These are phyloP conservation scores for Hylaeus volcanicus DNA, from an alignment of 1,140 invertebrate genomes.

Conservation along the genomic window DNA sequence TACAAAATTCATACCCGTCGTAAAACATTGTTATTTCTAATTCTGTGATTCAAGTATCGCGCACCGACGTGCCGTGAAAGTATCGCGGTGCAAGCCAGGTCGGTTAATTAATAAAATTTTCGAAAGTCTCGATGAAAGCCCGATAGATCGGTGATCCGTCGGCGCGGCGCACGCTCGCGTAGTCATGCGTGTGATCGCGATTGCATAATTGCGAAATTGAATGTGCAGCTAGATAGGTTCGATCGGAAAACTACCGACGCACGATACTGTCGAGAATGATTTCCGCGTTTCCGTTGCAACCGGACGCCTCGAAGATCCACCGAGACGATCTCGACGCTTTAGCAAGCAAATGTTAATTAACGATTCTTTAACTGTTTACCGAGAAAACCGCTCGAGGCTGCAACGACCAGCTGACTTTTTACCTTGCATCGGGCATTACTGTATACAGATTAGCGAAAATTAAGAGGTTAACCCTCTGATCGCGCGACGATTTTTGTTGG, in stretches of 20 bases:
- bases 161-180: neutral
- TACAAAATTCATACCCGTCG: too few relatives aligned
- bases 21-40: too few relatives aligned
- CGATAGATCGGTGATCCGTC: neutral
- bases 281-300: neutral
- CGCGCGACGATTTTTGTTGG: neutral
- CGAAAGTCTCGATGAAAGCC: neutral
- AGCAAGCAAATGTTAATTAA: neutral
- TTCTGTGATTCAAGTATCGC: too few relatives aligned
- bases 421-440: neutral
- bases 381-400: too few relatives aligned
- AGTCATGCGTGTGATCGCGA: neutral
- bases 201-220: conserved; percentile 22
- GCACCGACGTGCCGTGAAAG: too few relatives aligned
- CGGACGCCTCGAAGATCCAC: neutral
- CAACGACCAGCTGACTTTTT: neutral
- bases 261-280: too few relatives aligned
- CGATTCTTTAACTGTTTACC: neutral
- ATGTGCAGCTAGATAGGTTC: conserved; percentile 1
- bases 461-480: too few relatives aligned
- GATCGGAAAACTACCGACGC: conserved; percentile 16
- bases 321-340: neutral
- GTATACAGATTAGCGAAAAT: neutral
- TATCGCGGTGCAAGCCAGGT: too few relatives aligned
- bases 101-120: too few relatives aligned